These are phyloP conservation scores for Misgurnus anguillicaudatus DNA, from an alignment of 2,113 vertebrate genomes.

Conservation along the genomic window DNA sequence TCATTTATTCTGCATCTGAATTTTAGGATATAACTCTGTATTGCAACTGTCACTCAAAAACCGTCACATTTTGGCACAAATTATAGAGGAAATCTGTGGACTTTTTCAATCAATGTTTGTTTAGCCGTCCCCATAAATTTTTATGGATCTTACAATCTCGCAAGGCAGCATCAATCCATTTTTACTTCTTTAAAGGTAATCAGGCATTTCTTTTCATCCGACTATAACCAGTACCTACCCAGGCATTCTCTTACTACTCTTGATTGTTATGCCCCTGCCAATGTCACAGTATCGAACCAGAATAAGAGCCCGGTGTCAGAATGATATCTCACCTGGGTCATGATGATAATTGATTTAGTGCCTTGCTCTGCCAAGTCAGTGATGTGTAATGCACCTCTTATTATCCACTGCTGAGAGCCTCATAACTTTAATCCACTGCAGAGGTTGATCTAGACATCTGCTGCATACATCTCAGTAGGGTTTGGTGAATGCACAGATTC, in stretches of 20 bases:
- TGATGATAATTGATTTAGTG: constrained; percentile 52
- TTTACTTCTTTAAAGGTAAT: constrained; percentile 13
- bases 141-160: too few species aligned
- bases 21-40: too few species aligned
- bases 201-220: constrained; percentile 16
- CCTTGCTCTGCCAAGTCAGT: constrained; percentile 25
- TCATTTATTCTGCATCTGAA: too few species aligned
- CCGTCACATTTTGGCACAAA: too few species aligned
- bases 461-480: neutral
- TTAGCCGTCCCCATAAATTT: neutral
- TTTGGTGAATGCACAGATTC: neutral
- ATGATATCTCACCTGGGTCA: constrained; percentile 1
- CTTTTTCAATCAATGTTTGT: neutral
- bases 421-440: constrained; percentile 52
- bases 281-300: constrained; percentile 16
- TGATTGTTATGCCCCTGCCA: constrained; percentile 2
- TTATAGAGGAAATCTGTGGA: too few species aligned
- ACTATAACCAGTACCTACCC: neutral
- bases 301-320: neutral
- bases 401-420: constrained; percentile 37
- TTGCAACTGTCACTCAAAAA: too few species aligned
- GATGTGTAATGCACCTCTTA: constrained; percentile 38
- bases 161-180: neutral
- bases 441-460: constrained; percentile 22
- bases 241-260: neutral